phyloP scores from a whole-genome alignment of 2,113 vertebrate genomes.

The Puntigrus tetrazona region DNA sequence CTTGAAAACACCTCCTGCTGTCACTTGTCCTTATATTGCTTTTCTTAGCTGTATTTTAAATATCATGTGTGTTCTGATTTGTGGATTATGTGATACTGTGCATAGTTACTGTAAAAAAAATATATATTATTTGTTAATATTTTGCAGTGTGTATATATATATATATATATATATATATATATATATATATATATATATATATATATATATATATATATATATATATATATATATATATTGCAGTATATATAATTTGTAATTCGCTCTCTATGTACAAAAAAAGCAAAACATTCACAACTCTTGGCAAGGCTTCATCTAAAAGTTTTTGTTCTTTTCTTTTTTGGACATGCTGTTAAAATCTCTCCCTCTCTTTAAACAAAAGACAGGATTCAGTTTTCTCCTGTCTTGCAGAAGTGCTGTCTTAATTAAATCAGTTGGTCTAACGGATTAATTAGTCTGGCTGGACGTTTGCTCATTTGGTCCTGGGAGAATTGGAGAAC shows the following conservation, averaged over 20 bases:
- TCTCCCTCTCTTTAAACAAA: constrained; percentile 18
- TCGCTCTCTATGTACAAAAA: neutral
- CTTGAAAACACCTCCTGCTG: too few relatives aligned
- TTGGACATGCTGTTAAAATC: constrained; percentile 10
- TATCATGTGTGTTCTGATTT: neutral
- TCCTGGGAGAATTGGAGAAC: constrained; percentile 32
- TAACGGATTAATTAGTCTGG: constrained; percentile 46
- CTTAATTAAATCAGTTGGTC: constrained; percentile 48
- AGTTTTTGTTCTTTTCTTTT: neutral
- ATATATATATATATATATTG: neutral
- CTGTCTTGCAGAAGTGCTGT: constrained; percentile 32
- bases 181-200: too few relatives aligned
- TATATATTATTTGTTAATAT: neutral
- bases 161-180: too few relatives aligned
- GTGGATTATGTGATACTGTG: neutral
- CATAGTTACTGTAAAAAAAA: neutral
- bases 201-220: too few relatives aligned
- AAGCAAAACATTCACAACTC: neutral
- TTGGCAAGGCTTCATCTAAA: neutral
- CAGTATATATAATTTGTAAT: neutral
- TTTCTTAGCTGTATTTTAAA: too few relatives aligned
- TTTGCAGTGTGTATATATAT: neutral
- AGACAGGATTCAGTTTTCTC: constrained; percentile 4
- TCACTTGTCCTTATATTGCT: too few relatives aligned
- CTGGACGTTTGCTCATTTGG: constrained; percentile 16